A percentile compares a stretch with the other conserved stretches of the same genome.
Conservation (phyloP, 1,140 invertebrate genomes). For the Formica selysi region DNA sequence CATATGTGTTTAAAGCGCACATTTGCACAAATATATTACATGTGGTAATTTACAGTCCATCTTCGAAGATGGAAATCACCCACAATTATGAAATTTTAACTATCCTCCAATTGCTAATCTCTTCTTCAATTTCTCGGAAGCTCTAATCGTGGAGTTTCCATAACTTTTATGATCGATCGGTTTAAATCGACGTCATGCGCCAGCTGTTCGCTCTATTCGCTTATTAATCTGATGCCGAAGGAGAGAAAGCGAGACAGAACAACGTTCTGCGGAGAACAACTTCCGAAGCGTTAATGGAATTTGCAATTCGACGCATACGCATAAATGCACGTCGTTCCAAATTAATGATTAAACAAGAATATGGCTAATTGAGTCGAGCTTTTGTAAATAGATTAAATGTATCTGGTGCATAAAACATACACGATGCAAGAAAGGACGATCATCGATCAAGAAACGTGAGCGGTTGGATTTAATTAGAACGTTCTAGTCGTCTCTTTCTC, state of each 20-base stretch:
- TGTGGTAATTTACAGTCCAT: not conserved
- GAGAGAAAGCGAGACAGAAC: not conserved
- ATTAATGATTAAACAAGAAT: conserved; percentile 14
- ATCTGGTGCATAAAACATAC: not conserved
- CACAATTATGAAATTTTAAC: conserved; percentile 35
- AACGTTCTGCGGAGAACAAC: not conserved
- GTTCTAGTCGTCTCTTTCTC: conserved; percentile 18
- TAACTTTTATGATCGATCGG: conserved; percentile 43
- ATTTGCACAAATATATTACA: not conserved
- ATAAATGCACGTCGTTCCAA: not conserved
- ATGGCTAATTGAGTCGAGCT: not conserved
- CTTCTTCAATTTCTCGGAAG: not conserved
- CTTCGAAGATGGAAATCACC: not conserved
- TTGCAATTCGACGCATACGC: not conserved
- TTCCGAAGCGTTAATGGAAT: conserved; percentile 3
- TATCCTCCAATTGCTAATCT: not conserved
- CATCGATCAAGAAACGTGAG: conserved; percentile 25
- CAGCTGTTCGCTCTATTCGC: conserved; percentile 28
- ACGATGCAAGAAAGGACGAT: not conserved
- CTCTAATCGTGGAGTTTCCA: conserved; percentile 20
- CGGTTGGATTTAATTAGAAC: conserved; percentile 49
- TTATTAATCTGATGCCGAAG: conserved; percentile 52
- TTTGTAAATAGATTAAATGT: conserved; percentile 34
- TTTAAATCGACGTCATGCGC: conserved; percentile 31
- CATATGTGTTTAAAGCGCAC: not conserved